These are phyloP conservation scores for Orthosia gracilis DNA, from an alignment of 2,888 invertebrate species.

Conservation along the genomic window DNA sequence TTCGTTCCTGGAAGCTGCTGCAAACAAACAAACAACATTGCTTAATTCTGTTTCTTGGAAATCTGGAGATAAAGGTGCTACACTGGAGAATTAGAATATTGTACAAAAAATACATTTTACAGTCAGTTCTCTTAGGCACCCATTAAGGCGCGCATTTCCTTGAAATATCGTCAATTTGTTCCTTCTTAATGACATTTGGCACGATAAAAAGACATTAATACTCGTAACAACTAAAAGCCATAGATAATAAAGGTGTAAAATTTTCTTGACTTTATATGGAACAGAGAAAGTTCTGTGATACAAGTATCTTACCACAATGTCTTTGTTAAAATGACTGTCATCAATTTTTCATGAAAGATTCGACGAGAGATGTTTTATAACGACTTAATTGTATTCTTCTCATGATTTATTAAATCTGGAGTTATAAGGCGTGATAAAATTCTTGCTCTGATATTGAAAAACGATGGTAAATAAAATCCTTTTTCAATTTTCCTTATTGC, in stretches of 20 bases:
- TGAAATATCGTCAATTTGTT: slow-evolving; percentile 22
- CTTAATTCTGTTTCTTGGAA: background rate
- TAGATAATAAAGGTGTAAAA: slow-evolving; percentile 34
- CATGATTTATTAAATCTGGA: slow-evolving; percentile 16
- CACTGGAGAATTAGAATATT: background rate
- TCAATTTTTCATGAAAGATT: slow-evolving; percentile 1
- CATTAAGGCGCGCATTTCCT: slow-evolving; percentile 16
- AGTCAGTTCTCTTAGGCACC: slow-evolving; percentile 8
- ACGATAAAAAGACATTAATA: slow-evolving; percentile 58
- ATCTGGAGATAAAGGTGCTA: background rate
- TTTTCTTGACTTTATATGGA: slow-evolving; percentile 28
- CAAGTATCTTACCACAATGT: slow-evolving; percentile 7
- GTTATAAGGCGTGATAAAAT: background rate
- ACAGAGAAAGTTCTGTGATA: slow-evolving; percentile 23
- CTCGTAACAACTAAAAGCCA: slow-evolving; percentile 42
- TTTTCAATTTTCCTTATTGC: background rate
- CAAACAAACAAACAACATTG: background rate
- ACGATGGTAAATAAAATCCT: background rate
- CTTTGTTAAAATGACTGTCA: slow-evolving; percentile 9
- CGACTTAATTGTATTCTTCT: background rate
- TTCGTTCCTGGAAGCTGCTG: background rate
- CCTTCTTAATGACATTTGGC: slow-evolving; percentile 24
- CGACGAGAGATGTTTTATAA: background rate
- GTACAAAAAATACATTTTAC: slow-evolving; percentile 6
- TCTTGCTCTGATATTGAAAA: background rate